Conservation (phyloP, 2,113 vertebrate genomes). For the Labrus mixtus region DNA sequence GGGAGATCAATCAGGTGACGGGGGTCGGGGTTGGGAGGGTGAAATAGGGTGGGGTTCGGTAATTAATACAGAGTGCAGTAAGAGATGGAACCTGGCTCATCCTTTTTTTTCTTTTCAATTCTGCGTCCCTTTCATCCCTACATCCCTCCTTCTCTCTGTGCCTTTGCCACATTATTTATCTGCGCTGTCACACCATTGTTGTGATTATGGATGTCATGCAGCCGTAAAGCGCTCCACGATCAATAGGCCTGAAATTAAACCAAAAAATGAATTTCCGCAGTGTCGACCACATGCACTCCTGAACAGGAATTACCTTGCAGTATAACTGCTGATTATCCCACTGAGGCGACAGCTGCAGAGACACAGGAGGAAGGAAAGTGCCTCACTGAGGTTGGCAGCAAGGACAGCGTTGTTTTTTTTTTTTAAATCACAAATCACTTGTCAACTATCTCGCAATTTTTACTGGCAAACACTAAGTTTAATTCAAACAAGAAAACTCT, state of each 20-base stretch:
- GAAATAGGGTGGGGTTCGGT: conserved; percentile 66
- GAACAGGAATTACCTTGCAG: conserved; percentile 80
- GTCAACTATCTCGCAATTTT: background rate
- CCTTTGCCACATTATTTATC: conserved; percentile 84
- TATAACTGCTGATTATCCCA: conserved; percentile 78
- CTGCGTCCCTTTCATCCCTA: conserved; percentile 60
- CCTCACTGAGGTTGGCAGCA: conserved; percentile 41
- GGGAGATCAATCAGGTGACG: conserved; percentile 82
- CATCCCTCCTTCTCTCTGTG: conserved; percentile 62
- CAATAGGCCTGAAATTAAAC: conserved; percentile 89
- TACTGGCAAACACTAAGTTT: background rate
- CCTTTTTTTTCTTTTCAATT: conserved; percentile 60
- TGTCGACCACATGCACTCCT: conserved; percentile 79
- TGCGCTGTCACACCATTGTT: conserved; percentile 84
- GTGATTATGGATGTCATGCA: conserved; percentile 89
- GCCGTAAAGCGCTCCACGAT: conserved; percentile 83
- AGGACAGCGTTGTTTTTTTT: background rate
- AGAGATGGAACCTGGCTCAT: conserved; percentile 76
- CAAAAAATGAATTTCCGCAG: conserved; percentile 87
- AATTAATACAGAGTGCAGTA: conserved; percentile 83
- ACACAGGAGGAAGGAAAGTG: conserved; percentile 37
- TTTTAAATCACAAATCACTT: conserved; percentile 4
- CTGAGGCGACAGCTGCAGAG: conserved; percentile 68
- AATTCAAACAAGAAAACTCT: background rate
- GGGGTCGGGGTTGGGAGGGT: conserved; percentile 63